These are phyloP conservation scores for Heterochromis multidens DNA, from an alignment of 2,113 vertebrate genomes.

Conservation along the genomic window DNA sequence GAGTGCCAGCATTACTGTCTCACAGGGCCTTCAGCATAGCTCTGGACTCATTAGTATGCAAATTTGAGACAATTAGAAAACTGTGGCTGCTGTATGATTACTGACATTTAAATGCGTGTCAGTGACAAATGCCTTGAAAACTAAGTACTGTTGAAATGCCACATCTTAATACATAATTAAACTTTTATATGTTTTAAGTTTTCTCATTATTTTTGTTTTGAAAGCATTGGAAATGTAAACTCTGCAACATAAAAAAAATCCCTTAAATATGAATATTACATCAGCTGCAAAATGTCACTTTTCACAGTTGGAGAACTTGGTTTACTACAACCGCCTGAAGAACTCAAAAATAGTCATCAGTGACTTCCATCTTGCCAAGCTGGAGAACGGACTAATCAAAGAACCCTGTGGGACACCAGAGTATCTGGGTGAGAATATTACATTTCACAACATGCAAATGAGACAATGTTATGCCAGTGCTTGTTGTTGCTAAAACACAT, in stretches of 20 bases:
- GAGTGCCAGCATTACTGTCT: neutral
- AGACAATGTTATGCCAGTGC: neutral
- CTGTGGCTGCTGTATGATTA: neutral
- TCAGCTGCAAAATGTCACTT: neutral
- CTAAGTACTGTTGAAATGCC: neutral
- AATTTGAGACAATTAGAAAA: neutral
- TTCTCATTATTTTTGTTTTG: neutral
- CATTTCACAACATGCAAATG: neutral
- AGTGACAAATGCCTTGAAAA: neutral
- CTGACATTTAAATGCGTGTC: neutral
- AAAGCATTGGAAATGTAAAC: neutral
- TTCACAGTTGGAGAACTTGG: slow-evolving; percentile 92
- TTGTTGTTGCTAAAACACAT: neutral
- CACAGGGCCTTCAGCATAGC: too few relatives aligned
- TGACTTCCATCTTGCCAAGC: slow-evolving; percentile 95
- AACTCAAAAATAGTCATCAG: slow-evolving; percentile 99
- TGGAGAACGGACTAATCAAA: slow-evolving; percentile 97
- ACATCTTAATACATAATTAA: neutral
- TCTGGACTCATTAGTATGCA: neutral
- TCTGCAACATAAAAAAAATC: neutral
- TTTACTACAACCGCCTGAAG: slow-evolving; percentile 97
- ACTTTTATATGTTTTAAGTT: neutral
- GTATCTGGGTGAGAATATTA: slow-evolving; percentile 85
- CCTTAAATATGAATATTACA: neutral
- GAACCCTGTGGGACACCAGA: slow-evolving; percentile 97